These are phyloP conservation scores for Congeria kusceri DNA, from an alignment of 2,888 invertebrate genomes.

Conservation along the genomic window DNA sequence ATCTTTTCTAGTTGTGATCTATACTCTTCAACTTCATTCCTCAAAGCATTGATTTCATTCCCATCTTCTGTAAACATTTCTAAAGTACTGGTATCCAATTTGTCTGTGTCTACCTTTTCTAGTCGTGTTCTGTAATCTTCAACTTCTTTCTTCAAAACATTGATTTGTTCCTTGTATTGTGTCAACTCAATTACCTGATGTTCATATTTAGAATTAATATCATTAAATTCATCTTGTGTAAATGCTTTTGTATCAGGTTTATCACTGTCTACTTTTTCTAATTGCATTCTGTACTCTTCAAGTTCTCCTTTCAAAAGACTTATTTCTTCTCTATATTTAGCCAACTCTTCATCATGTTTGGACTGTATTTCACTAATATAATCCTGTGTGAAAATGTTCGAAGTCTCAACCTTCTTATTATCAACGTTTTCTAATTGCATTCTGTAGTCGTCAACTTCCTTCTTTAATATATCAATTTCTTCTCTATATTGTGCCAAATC, in stretches of 20 bases:
- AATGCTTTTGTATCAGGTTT: neutral
- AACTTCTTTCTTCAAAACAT: constrained; percentile 10
- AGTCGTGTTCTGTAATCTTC: constrained; percentile 1
- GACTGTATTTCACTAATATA: no score
- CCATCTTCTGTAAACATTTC: neutral
- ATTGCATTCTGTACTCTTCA: neutral
- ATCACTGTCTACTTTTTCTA: neutral
- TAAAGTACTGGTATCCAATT: neutral
- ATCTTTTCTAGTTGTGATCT: neutral
- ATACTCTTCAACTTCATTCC: constrained; percentile 13
- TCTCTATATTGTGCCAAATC: neutral
- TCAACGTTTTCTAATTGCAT: neutral
- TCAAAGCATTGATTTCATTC: neutral
- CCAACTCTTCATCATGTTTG: neutral
- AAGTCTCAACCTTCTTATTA: neutral
- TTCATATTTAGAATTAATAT: neutral
- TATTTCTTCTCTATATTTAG: neutral
- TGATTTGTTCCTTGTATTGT: neutral
- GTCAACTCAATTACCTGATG: neutral
- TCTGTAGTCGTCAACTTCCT: constrained; percentile 2
- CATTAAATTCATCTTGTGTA: neutral
- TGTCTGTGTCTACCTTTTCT: neutral
- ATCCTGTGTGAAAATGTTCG: neutral
- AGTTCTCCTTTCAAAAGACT: neutral
- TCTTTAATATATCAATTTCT: neutral